These are phyloP conservation scores for Pandion haliaetus DNA, from an alignment of 2,113 vertebrate genomes.

Conservation along the genomic window DNA sequence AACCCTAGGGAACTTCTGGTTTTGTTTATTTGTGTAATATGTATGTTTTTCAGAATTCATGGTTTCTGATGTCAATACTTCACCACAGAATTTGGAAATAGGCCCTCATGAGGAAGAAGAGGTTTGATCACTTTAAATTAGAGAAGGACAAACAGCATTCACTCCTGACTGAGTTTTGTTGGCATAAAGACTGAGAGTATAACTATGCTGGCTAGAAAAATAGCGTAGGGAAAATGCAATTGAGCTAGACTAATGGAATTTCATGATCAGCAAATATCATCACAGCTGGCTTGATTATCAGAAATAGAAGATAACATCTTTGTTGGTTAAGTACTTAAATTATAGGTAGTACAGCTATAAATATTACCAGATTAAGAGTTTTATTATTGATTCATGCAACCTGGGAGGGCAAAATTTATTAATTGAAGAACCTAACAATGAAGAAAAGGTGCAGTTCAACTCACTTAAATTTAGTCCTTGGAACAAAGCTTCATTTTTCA, in stretches of 20 bases:
- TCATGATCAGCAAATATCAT: neutral
- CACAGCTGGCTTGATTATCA: neutral
- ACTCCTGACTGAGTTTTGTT: conserved; percentile 28
- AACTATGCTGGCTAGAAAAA: neutral
- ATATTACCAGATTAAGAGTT: neutral
- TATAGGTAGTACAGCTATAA: neutral
- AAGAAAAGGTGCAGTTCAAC: neutral
- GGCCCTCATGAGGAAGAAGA: neutral
- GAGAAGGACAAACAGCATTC: neutral
- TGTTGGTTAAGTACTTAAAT: neutral
- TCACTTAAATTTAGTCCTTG: neutral
- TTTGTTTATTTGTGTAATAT: neutral
- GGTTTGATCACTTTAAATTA: conserved; percentile 14
- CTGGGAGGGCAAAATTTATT: neutral
- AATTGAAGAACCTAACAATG: neutral
- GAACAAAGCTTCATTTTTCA: neutral
- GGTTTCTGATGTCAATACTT: neutral
- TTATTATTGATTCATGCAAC: neutral
- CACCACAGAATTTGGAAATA: conserved; percentile 5
- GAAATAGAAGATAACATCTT: neutral
- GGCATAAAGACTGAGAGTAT: neutral
- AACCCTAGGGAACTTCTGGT: neutral
- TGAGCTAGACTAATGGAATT: neutral
- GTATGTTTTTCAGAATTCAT: neutral
- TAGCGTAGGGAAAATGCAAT: neutral